Conservation (phyloP, 2,888 invertebrate genomes). For the Cephalotes varians region DNA sequence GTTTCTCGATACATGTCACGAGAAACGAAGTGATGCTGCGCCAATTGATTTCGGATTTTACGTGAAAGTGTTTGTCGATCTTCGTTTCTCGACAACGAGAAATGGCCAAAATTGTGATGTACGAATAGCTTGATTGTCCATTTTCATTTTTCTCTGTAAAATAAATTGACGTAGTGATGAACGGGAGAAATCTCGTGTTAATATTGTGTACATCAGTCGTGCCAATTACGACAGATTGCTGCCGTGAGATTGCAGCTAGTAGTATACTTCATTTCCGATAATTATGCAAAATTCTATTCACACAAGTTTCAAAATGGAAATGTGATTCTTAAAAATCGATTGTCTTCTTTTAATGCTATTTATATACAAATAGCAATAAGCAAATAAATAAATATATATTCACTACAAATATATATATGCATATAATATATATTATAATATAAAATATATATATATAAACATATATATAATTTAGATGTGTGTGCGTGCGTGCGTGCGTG, state of each 20-base stretch:
- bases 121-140: not conserved
- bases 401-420: not conserved
- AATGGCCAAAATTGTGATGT: not conserved
- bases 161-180: slow-evolving; percentile 24
- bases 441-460: not conserved
- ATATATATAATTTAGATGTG: not conserved
- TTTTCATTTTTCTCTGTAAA: slow-evolving; percentile 1
- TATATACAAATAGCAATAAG: not conserved
- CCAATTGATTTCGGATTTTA: slow-evolving; percentile 21
- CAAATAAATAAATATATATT: not conserved
- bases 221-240: slow-evolving; percentile 29
- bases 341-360: not conserved
- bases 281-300: slow-evolving; percentile 19
- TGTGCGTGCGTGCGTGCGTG: too few relatives aligned
- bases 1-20: slow-evolving; percentile 26
- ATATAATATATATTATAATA: not conserved
- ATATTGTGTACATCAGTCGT: slow-evolving; percentile 34
- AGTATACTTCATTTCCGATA: not conserved
- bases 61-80: not conserved
- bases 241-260: slow-evolving; percentile 19
- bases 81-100: not conserved
- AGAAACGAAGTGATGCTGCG: slow-evolving; percentile 39
- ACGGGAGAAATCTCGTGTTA: slow-evolving; percentile 16
- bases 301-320: not conserved
- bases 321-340: not conserved